phyloP scores from a whole-genome alignment of 35 echinoderm and acorn worm genomes.

The Antedon bifida region DNA sequence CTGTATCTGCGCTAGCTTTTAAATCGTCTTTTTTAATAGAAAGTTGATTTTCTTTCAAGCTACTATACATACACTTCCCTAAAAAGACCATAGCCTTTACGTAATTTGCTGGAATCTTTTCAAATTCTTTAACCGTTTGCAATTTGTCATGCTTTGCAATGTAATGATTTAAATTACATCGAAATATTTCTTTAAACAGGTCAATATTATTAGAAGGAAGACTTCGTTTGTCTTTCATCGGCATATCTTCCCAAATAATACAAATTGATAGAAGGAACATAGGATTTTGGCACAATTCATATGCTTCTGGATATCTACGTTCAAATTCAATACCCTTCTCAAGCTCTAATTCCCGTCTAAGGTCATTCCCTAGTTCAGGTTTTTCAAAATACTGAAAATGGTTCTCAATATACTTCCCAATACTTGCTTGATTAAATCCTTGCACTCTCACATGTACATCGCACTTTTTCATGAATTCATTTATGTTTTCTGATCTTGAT shows the following conservation, averaged over 20 bases:
- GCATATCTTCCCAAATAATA: not conserved
- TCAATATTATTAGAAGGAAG: not conserved
- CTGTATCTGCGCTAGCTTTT: not conserved
- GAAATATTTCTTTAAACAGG: not conserved
- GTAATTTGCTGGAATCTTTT: not conserved
- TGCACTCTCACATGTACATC: not conserved
- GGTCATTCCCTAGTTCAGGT: not conserved
- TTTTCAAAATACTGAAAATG: not conserved
- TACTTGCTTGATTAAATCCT: not conserved
- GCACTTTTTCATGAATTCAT: not conserved
- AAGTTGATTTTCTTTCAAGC: not conserved
- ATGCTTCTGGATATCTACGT: not conserved
- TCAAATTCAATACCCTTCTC: not conserved
- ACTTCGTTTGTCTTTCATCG: not conserved
- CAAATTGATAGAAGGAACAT: not conserved
- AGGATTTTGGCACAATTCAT: not conserved
- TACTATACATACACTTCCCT: not conserved
- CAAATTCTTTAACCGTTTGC: not conserved
- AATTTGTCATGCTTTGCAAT: not conserved
- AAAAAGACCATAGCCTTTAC: not conserved
- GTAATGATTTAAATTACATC: not conserved
- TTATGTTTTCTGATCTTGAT: not conserved
- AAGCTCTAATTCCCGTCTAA: not conserved
- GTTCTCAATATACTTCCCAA: not conserved
- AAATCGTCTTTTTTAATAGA: not conserved